Conservation (phyloP, 2,888 invertebrate species). For the Sepiola atlantica region DNA sequence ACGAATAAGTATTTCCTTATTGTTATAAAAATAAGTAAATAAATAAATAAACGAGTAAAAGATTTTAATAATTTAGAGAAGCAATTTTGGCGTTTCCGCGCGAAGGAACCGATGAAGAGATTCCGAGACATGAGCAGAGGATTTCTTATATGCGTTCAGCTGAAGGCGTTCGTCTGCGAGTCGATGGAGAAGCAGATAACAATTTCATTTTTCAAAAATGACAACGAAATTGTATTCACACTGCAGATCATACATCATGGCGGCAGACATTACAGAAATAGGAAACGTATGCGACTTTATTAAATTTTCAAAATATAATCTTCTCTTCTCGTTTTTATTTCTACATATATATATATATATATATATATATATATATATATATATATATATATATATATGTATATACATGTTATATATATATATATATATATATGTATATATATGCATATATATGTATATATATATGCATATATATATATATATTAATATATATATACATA, state of each 20-base stretch:
- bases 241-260: neutral
- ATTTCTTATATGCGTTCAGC: neutral
- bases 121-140: neutral
- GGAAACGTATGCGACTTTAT: neutral
- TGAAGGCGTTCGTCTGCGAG: neutral
- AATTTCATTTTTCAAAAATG: conserved; percentile 1
- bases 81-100: neutral
- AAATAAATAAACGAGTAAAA: neutral
- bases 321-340: neutral
- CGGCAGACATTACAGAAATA: neutral
- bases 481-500: too few relatives aligned
- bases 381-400: too few relatives aligned
- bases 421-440: too few relatives aligned
- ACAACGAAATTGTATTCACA: neutral
- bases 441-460: too few relatives aligned
- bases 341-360: neutral
- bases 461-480: too few relatives aligned
- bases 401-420: too few relatives aligned
- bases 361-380: too few relatives aligned
- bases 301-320: conserved; percentile 9
- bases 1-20: too few relatives aligned
- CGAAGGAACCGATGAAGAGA: neutral
- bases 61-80: neutral
- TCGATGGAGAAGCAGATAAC: neutral
- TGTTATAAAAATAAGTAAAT: too few relatives aligned